Evolutionary conservation across 2,113 vertebrate genomes (phyloP), one percentile per base, ranked within the genome.

Genomic region (Heterochromis multidens): DNA sequence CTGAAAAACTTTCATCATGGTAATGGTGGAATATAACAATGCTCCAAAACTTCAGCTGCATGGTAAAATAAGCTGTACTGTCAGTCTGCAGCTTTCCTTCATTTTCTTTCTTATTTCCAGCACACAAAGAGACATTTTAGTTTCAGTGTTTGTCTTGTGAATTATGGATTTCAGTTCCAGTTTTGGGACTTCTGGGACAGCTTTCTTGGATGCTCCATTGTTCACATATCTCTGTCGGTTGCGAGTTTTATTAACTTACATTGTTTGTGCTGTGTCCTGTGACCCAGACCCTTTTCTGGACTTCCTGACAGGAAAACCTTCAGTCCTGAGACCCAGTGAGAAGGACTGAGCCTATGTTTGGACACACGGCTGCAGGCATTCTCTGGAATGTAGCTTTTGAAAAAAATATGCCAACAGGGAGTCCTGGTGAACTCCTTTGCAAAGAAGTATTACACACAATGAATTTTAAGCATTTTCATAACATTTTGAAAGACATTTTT

Each of bases 231-330:
- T 74, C 27, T 37, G 19, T 52, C 54, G n/a, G 10, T 33, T 27
- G 21, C 25, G 27, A 52, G n/a, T 56, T 84, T 84, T 43, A 49
- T 35, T 70, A 13, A 25, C 57, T 57, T 62, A 12, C 86, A 90
- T 87, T 88, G 91, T 91, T 84, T 2, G 1, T 10, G 17, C n/a
- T 16, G 58, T 23, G 67, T 59, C 61, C 54, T 19, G 33, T 11
- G 82, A 80, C 83, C 16, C 23, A 0, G 60, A 25, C 12, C 4
- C 37, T 27, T 54, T 54, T 29, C 59, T 23, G 56, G 61, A 82
- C 67, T 88, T 94, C 91, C 93, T 89, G 84, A 35, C 85, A 91
- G 91, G 85, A 90, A 91, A 27, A 46, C 43, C 46, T 46, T 40
- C 67, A 35, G 25, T 8, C 25, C 43, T 74, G 67, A 52, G 43